These are phyloP conservation scores for Tretioscincus oriximinensis DNA, from an alignment of 2,113 vertebrate species.

Conservation along the genomic window DNA sequence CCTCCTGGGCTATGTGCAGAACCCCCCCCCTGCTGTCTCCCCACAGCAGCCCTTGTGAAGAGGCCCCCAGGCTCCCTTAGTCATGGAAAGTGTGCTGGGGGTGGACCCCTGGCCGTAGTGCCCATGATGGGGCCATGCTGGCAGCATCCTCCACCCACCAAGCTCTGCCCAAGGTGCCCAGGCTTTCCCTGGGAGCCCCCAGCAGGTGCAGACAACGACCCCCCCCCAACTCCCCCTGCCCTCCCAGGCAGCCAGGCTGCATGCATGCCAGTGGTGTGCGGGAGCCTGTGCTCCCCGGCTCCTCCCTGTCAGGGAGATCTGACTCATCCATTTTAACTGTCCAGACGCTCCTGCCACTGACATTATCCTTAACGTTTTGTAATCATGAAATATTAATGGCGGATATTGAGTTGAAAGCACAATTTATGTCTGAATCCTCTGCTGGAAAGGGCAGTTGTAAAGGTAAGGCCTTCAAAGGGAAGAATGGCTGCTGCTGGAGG, in stretches of 20 bases:
- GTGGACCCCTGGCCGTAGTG: no score
- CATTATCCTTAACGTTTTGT: conserved; percentile 81
- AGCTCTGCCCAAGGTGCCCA: no score
- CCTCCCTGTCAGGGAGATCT: conserved; percentile 59
- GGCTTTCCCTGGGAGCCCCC: no score
- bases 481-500: not conserved
- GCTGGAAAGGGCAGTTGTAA: conserved; percentile 75
- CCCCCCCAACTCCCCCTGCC: conserved; percentile 5
- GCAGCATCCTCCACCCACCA: no score
- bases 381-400: conserved; percentile 84
- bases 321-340: conserved; percentile 74
- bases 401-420: conserved; percentile 79
- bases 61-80: no score
- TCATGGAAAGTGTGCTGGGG: no score
- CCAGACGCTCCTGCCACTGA: conserved; percentile 72
- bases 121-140: no score
- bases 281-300: conserved; percentile 60
- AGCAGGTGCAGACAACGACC: no score
- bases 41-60: no score
- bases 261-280: conserved; percentile 58
- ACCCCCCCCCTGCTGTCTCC: no score
- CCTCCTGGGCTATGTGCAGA: no score
- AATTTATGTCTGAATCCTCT: conserved; percentile 75
- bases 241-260: conserved; percentile 63
- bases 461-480: conserved; percentile 56